These are phyloP conservation scores for Drosophila aff. DNA, from an alignment of 1,140 invertebrate genomes.

Conservation along the genomic window DNA sequence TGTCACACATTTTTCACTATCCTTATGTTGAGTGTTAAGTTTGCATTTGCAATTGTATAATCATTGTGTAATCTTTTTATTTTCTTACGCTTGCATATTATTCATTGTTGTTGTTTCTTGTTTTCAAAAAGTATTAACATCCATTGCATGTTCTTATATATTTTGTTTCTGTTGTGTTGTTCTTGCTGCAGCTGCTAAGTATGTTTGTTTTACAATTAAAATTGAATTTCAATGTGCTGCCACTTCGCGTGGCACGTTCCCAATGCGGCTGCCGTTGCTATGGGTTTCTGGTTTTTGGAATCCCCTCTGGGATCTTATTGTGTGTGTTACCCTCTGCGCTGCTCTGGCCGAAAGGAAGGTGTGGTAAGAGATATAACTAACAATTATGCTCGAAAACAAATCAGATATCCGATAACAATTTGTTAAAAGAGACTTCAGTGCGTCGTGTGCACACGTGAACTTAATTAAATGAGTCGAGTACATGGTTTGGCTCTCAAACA, in stretches of 20 bases:
- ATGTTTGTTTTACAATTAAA: constrained; percentile 70
- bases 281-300: constrained; percentile 33
- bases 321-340: constrained; percentile 35
- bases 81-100: constrained; percentile 54
- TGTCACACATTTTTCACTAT: constrained; percentile 81
- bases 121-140: constrained; percentile 80
- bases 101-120: constrained; percentile 49
- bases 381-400: constrained; percentile 71
- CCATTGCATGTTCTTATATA: constrained; percentile 61
- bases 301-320: constrained; percentile 14
- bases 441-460: constrained; percentile 50
- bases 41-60: constrained; percentile 80
- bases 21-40: constrained; percentile 78
- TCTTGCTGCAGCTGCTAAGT: constrained; percentile 76
- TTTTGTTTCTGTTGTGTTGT: constrained; percentile 44
- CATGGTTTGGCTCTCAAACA: constrained; percentile 52
- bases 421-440: constrained; percentile 60
- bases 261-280: constrained; percentile 54
- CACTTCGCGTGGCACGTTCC: constrained; percentile 40
- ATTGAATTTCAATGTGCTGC: constrained; percentile 63
- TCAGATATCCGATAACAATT: constrained; percentile 72
- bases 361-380: constrained; percentile 51
- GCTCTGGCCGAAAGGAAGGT: constrained; percentile 62
- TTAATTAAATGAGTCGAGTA: constrained; percentile 69
- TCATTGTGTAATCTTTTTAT: constrained; percentile 55